Conservation (phyloP, 1,140 invertebrate species). For the Calliphora vicina region DNA sequence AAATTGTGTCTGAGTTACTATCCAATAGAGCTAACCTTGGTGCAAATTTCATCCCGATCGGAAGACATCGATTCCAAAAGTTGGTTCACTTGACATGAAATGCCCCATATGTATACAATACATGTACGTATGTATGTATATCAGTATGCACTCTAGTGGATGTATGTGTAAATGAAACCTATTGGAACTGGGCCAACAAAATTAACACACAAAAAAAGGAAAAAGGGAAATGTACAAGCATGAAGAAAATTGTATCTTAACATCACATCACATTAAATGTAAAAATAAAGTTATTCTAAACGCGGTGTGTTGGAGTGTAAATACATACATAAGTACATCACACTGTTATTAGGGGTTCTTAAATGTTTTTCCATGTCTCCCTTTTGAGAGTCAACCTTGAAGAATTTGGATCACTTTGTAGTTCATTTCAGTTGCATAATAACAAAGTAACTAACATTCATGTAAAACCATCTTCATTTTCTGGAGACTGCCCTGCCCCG, state of each 20-base stretch:
- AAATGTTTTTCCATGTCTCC: neutral
- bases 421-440: too few species aligned
- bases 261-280: conserved; percentile 22
- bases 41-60: too few species aligned
- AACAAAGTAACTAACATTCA: too few species aligned
- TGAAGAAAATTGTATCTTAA: conserved; percentile 10
- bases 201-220: neutral
- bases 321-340: neutral
- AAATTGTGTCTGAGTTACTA: too few species aligned
- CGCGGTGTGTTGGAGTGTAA: neutral
- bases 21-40: too few species aligned
- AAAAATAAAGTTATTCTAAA: conserved; percentile 11
- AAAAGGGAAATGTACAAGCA: neutral
- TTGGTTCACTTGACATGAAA: too few species aligned
- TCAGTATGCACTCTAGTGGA: too few species aligned
- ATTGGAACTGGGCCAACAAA: neutral
- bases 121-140: neutral
- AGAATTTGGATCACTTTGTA: too few species aligned
- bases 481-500: too few species aligned
- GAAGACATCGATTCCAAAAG: too few species aligned
- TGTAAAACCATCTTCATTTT: too few species aligned
- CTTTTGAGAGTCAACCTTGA: too few species aligned
- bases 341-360: neutral
- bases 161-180: neutral
- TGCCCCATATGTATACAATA: neutral